Evolutionary conservation across 2,888 invertebrate genomes (phyloP), one percentile per base, ranked within the genome.

Genomic region (Psylliodes chrysocephalus): DNA sequence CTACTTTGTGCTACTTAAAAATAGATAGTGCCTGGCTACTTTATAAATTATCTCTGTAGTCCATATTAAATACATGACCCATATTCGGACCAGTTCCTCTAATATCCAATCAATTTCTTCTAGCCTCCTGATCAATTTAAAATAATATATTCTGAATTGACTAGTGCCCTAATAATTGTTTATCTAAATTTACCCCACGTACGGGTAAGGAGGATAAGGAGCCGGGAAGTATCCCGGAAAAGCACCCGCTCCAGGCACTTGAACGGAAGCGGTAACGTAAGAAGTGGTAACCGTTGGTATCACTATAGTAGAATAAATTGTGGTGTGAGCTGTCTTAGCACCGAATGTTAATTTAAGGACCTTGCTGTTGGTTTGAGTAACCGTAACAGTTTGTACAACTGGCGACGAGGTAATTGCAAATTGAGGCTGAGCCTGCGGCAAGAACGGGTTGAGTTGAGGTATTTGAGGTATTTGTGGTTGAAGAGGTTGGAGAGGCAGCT

Each of bases 301-400:
- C 44, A 95, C 89, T 75, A 88, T 90, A 35, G 94, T 94, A 1
- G 92, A 91, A 80, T 89, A 94, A 63, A 95, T 85, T 1, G 94
- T 95, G 5, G 95, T 95, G 78, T 91, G 92, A 0, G 94, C 90
- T 0, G 94, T 94, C 81, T 93, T 93, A 28, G 95, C 94, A n/a
- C 95, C 94, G 78, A 95, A 95, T 8, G 94, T 94, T 71, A 95
- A 83, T 81, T 94, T 94, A 66, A 95, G 83, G 54, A 94, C 85
- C 82, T 93, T 91, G 73, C 94, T 93, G 67, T 91, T 89, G 0
- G 93, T 93, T 69, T 91, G 87, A 0, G 91, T 91, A 10, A 93
- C 88, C 73, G 91, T 84, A 0, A 93, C 93, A 76, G 91, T 92
- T 63, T 91, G 87, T 18, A 94, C 86, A n/a, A 93, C 85, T 0